Conservation (phyloP, 2,888 invertebrate species). For the Willowsia nigromaculata region DNA sequence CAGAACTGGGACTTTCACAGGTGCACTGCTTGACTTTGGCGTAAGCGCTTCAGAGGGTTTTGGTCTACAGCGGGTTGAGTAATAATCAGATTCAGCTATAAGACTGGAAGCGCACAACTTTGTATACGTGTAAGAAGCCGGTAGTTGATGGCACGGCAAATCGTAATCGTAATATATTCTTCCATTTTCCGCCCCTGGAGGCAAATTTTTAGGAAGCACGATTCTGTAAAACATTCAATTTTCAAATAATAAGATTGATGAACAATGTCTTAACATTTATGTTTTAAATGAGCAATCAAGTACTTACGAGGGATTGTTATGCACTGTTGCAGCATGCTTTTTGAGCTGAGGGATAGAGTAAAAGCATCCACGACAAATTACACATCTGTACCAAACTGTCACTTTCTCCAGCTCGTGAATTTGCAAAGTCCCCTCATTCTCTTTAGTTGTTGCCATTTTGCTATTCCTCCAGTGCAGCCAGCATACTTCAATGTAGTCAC, state of each 20-base stretch:
- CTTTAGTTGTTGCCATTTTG: too few relatives aligned
- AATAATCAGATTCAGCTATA: neutral
- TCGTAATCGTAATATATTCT: slow-evolving; percentile 1
- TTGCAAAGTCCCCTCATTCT: too few relatives aligned
- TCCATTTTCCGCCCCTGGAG: slow-evolving; percentile 30
- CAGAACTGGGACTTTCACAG: neutral
- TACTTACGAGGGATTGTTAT: neutral
- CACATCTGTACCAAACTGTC: slow-evolving; percentile 33
- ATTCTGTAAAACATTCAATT: neutral
- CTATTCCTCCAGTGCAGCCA: too few relatives aligned
- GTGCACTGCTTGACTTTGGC: neutral
- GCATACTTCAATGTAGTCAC: too few relatives aligned
- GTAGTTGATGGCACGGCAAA: neutral
- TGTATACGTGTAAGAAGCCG: neutral
- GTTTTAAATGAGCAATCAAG: neutral
- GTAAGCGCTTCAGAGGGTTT: neutral
- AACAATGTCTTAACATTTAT: neutral
- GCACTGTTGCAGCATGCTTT: neutral
- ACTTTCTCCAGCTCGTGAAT: neutral
- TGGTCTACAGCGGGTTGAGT: neutral
- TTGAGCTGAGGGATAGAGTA: neutral
- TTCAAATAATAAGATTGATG: neutral
- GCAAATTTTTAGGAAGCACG: neutral
- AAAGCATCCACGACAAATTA: neutral
- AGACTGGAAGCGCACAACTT: neutral